Conservation (phyloP, 1,140 invertebrate genomes). For the Sweltsa coloradensis region DNA sequence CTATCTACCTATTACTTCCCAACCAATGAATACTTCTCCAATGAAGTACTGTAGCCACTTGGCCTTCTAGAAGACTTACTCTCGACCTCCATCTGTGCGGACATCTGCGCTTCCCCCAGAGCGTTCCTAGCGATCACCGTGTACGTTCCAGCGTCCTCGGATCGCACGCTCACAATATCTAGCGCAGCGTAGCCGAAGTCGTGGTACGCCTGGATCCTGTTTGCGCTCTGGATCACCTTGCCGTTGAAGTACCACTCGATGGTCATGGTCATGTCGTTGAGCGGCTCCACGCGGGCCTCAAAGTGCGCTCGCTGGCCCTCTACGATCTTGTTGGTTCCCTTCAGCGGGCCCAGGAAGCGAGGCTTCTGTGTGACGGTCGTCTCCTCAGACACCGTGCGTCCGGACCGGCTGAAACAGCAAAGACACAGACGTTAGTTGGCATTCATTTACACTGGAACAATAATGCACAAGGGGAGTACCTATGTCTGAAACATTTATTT, state of each 20-base stretch:
- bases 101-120: slow-evolving; percentile 69
- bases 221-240: slow-evolving; percentile 66
- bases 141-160: slow-evolving; percentile 76
- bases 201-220: slow-evolving; percentile 81
- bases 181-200: slow-evolving; percentile 93
- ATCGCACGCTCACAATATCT: slow-evolving; percentile 78
- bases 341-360: slow-evolving; percentile 71
- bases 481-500: too few species aligned
- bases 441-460: too few species aligned
- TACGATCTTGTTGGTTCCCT: slow-evolving; percentile 85
- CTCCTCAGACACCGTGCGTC: slow-evolving; percentile 50
- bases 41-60: too few species aligned
- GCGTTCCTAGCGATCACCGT: slow-evolving; percentile 81
- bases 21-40: too few species aligned
- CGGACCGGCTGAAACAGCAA: slow-evolving; percentile 30
- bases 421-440: too few species aligned
- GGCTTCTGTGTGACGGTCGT: slow-evolving; percentile 62
- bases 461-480: too few species aligned
- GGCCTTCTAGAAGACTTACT: slow-evolving; percentile 65
- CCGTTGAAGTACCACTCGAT: slow-evolving; percentile 90
- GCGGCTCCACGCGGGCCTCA: slow-evolving; percentile 87
- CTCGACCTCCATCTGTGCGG: slow-evolving; percentile 74
- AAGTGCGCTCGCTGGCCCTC: slow-evolving; percentile 95
- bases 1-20: too few species aligned
- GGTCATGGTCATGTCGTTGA: slow-evolving; percentile 74